phyloP scores from a whole-genome alignment of 2,888 invertebrate genomes.

The Drosophila formosana region DNA sequence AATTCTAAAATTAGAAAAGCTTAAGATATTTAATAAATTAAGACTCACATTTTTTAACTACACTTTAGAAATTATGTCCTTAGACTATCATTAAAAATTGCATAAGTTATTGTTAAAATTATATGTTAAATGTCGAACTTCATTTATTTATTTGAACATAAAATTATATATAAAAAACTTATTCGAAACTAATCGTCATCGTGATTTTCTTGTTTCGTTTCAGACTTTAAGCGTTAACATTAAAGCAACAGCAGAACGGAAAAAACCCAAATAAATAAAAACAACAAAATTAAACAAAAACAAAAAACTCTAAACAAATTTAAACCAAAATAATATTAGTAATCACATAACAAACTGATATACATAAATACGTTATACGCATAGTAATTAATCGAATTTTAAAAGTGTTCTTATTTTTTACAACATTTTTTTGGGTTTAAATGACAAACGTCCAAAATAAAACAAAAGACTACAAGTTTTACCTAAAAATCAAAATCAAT shows the following conservation, averaged over 20 bases:
- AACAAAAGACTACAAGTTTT: conserved; percentile 38
- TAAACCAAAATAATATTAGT: conserved; percentile 53
- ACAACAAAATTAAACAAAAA: conserved; percentile 5
- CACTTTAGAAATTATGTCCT: too few species aligned
- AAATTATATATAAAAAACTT: neutral
- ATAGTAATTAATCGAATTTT: conserved; percentile 47
- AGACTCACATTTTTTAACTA: too few species aligned
- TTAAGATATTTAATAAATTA: too few species aligned
- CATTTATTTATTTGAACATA: neutral
- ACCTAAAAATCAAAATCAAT: conserved; percentile 11
- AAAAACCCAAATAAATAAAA: conserved; percentile 22
- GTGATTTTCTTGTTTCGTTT: conserved; percentile 1
- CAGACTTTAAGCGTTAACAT: conserved; percentile 31
- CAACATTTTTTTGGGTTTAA: conserved; percentile 26
- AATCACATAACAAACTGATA: conserved; percentile 26
- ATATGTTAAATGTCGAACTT: neutral
- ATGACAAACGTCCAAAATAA: conserved; percentile 46
- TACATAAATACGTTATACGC: conserved; percentile 30
- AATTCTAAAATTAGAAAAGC: too few species aligned
- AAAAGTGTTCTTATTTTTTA: conserved; percentile 36
- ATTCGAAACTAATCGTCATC: neutral
- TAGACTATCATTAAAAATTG: too few species aligned
- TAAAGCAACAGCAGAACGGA: conserved; percentile 24
- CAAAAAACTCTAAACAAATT: conserved; percentile 37
- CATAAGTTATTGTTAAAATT: too few species aligned